Evolutionary conservation across 2,113 vertebrate species (phyloP), one percentile per base, ranked within the genome.

Genomic region (Bagarius yarrelli): DNA sequence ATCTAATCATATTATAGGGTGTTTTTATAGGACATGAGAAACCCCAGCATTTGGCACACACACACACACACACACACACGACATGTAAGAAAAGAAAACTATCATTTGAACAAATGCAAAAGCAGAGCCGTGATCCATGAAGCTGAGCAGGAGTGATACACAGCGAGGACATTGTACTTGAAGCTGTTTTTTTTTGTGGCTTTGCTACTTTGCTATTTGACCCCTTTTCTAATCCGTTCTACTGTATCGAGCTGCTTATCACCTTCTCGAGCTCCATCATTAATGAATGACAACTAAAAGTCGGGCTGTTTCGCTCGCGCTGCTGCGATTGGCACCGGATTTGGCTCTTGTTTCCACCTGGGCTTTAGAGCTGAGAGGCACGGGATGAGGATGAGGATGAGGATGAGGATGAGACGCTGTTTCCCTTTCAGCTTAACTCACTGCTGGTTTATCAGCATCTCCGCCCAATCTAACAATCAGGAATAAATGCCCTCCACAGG

Each of bases 401-500:
- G 44, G 44, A 47, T 47, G 44, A 47, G 78, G 91, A 93, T 92
- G 86, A 92, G 73, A 57, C 77, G 16, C 75, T 85, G 84, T 87
- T 85, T 84, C 83, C 82, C 76, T 86, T 84, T 32, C 82, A 86
- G 90, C 91, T 92, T 90, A 92, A 74, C 76, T 19, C 83, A 89
- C 73, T 92, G 91, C 90, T 88, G 88, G 89, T 91, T 91, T 87
- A 89, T 91, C 88, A 61, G 30, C 40, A 87, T 87, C 87, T 78
- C 76, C 76, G 36, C 44, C 76, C 61, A 21, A 27, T n/a, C 79
- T 55, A 64, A 76, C 19, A 76, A 23, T 71, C 87, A 69, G 82
- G 87, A 87, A 91, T 88, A 91, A 88, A 91, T 87, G 56, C 84
- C 64, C 61, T 30, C 78, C 57, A 75, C 75, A 21, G 80, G 81